Conservation (phyloP, 2,888 invertebrate species). For the Dasysyrphus tricinctus region DNA sequence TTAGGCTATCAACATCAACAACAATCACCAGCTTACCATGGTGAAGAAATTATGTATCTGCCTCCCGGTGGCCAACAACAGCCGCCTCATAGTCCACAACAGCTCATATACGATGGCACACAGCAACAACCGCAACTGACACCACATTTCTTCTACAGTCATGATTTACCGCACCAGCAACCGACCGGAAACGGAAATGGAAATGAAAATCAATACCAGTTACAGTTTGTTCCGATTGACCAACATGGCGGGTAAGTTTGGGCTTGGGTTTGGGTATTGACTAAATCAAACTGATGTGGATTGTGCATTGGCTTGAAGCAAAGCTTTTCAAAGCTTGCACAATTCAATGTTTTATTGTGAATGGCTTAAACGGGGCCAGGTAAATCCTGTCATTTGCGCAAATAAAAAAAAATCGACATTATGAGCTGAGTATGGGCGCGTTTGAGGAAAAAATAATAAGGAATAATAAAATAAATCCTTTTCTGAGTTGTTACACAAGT, state of each 20-base stretch:
- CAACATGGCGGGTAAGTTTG: conserved; percentile 53
- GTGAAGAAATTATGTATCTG: conserved; percentile 51
- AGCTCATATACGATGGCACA: conserved; percentile 26
- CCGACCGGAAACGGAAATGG: conserved; percentile 44
- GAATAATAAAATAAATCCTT: conserved; percentile 46
- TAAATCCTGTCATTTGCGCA: conserved; percentile 21
- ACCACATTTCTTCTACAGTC: conserved; percentile 74
- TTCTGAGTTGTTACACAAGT: conserved; percentile 28
- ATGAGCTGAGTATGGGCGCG: background rate
- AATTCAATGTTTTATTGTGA: conserved; percentile 8
- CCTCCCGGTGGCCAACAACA: conserved; percentile 64
- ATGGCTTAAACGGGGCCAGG: background rate
- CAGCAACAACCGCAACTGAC: conserved; percentile 76
- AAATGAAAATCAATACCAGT: conserved; percentile 46
- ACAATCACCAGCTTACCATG: conserved; percentile 56
- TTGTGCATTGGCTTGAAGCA: background rate
- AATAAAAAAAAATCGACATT: background rate
- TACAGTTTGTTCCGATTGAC: conserved; percentile 60
- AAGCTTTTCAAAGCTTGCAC: background rate
- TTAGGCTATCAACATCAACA: conserved; percentile 67
- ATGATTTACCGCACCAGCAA: conserved; percentile 72
- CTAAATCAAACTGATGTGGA: conserved; percentile 49
- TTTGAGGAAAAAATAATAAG: background rate
- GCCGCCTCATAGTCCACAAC: conserved; percentile 5
- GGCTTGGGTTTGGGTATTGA: conserved; percentile 38